These are phyloP conservation scores for Cryptocephalus moraei DNA, from an alignment of 2,888 invertebrate species.

Conservation along the genomic window DNA sequence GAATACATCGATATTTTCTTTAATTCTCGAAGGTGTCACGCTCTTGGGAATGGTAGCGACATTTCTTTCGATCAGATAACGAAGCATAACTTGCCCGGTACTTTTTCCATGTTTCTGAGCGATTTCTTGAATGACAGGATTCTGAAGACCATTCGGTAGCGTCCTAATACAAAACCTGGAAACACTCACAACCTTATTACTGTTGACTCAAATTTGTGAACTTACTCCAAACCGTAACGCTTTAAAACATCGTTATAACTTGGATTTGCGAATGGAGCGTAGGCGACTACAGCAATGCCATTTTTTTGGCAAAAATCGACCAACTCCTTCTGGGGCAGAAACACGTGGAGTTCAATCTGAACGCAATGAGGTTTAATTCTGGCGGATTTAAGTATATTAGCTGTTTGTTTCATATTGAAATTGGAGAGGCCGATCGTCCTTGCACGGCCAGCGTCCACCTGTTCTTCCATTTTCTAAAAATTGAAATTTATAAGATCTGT, in stretches of 20 bases:
- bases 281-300: constrained; percentile 19
- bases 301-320: constrained; percentile 13
- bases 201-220: no score
- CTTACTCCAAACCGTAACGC: no score
- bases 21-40: background rate
- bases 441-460: constrained; percentile 49
- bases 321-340: constrained; percentile 40
- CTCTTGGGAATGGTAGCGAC: constrained; percentile 1
- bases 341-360: constrained; percentile 51
- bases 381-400: constrained; percentile 47
- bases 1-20: constrained; percentile 1
- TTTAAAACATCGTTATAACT: constrained; percentile 33
- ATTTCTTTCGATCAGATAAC: background rate
- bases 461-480: constrained; percentile 46
- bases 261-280: constrained; percentile 41
- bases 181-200: no score
- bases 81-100: constrained; percentile 1
- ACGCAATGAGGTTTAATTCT: constrained; percentile 49
- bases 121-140: background rate
- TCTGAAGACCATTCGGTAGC: background rate
- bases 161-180: no score
- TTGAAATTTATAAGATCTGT: no score
- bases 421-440: constrained; percentile 67
- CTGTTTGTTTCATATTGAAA: constrained; percentile 61
- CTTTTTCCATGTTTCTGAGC: constrained; percentile 1